A percentile compares a stretch with the other conserved stretches of the same genome.
Conservation (phyloP, 2,888 invertebrate genomes). For the Caenorhabditis virilis region DNA sequence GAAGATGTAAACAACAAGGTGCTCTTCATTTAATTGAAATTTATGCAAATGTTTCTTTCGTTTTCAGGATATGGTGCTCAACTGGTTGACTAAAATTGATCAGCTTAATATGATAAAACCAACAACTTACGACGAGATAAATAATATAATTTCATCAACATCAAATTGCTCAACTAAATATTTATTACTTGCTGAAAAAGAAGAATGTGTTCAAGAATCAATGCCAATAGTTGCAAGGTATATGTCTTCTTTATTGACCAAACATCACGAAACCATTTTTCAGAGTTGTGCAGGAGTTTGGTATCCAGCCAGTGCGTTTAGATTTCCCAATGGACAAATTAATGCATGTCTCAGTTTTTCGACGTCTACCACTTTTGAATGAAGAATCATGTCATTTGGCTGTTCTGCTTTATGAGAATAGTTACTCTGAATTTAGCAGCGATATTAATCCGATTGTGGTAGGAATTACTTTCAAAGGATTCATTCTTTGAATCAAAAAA, state of each 20-base stretch:
- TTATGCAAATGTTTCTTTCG: not conserved
- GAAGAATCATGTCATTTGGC: conserved; percentile 23
- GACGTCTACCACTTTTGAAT: conserved; percentile 21
- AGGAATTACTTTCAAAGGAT: not conserved
- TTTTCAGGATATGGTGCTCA: conserved; percentile 26
- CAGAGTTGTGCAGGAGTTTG: conserved; percentile 19
- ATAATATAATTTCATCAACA: conserved; percentile 24
- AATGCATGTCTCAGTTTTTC: conserved; percentile 18
- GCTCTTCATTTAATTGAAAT: not conserved
- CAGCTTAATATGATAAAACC: conserved; percentile 18
- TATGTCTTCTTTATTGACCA: not conserved
- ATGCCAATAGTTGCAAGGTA: conserved; percentile 43
- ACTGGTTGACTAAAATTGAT: conserved; percentile 38
- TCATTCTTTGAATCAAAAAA: not conserved
- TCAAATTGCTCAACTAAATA: conserved; percentile 37
- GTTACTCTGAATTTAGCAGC: conserved; percentile 31
- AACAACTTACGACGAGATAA: conserved; percentile 15
- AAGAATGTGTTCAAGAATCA: conserved; percentile 33
- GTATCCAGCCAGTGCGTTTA: conserved; percentile 22
- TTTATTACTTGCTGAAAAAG: conserved; percentile 25
- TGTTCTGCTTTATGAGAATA: conserved; percentile 36
- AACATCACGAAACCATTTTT: not conserved
- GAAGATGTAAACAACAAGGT: conserved; percentile 35
- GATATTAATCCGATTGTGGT: conserved; percentile 31
- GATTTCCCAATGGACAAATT: conserved; percentile 23